A percentile compares a stretch with the other conserved stretches of the same genome.
phyloP scores from a whole-genome alignment of 2,888 invertebrate species.

The Drosophila quasianomalipes region DNA sequence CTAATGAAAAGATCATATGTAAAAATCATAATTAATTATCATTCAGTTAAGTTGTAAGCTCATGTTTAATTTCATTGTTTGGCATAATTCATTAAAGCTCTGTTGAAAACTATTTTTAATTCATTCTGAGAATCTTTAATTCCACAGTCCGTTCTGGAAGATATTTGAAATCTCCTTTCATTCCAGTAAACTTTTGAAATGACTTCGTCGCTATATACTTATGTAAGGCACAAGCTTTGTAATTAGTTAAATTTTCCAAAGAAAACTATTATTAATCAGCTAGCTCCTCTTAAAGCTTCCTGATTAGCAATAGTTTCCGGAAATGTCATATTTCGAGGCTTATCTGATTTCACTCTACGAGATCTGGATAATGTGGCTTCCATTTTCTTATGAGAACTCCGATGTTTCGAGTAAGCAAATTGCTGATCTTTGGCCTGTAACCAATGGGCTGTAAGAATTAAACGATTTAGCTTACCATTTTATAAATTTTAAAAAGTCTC shows the following conservation, averaged over 20 bases:
- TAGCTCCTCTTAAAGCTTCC: background rate
- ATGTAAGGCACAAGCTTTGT: background rate
- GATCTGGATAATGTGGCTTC: background rate
- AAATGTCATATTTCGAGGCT: background rate
- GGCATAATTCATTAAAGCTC: background rate
- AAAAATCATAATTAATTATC: background rate
- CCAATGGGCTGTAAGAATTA: background rate
- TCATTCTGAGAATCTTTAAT: background rate
- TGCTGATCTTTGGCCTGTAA: constrained; percentile 1
- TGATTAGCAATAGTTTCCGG: constrained; percentile 8
- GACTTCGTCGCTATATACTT: background rate
- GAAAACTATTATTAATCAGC: constrained; percentile 1
- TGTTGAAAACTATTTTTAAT: background rate
- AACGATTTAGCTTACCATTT: background rate
- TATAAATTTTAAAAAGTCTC: background rate
- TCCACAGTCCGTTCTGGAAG: background rate
- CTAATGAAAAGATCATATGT: background rate
- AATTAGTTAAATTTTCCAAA: too few relatives aligned
- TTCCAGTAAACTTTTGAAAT: background rate
- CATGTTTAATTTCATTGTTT: background rate
- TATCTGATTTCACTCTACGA: background rate
- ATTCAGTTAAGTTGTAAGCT: background rate
- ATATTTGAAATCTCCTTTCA: background rate
- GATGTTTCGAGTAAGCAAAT: background rate
- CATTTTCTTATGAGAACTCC: background rate